A percentile compares a stretch with the other conserved stretches of the same genome.
Evolutionary conservation across 2,113 vertebrate genomes (phyloP).

Genomic region (Lynx canadensis): DNA sequence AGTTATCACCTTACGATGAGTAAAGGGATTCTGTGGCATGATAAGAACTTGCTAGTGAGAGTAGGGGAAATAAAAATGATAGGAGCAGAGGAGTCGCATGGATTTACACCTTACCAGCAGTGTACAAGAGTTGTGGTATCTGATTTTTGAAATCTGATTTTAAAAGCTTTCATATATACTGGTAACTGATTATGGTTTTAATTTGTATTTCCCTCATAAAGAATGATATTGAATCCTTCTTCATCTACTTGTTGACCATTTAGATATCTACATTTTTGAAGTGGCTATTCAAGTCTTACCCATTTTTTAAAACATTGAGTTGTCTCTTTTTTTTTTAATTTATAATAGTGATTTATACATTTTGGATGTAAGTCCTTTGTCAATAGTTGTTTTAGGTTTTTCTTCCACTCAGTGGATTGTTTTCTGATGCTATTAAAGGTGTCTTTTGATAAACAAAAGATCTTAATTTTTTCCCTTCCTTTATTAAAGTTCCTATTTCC

Average conservation of each 20-base stretch:
- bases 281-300: neutral
- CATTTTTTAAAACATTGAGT: neutral
- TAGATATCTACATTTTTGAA: constrained; percentile 16
- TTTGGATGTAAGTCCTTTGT: neutral
- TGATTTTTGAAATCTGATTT: neutral
- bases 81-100: neutral
- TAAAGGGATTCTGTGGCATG: neutral
- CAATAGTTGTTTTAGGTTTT: neutral
- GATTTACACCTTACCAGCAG: neutral
- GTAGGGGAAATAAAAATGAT: neutral
- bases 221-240: neutral
- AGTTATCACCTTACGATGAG: neutral
- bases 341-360: neutral
- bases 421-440: neutral
- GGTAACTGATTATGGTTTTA: neutral
- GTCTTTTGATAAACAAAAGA: neutral
- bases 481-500: neutral
- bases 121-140: neutral
- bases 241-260: neutral
- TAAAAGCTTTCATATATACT: neutral
- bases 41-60: neutral
- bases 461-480: neutral
- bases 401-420: neutral
- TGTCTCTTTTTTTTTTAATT: neutral
- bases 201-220: constrained; percentile 24